phyloP scores from a whole-genome alignment of 2,797 vertebrate species.

The Phaenicophaeus curvirostris region DNA sequence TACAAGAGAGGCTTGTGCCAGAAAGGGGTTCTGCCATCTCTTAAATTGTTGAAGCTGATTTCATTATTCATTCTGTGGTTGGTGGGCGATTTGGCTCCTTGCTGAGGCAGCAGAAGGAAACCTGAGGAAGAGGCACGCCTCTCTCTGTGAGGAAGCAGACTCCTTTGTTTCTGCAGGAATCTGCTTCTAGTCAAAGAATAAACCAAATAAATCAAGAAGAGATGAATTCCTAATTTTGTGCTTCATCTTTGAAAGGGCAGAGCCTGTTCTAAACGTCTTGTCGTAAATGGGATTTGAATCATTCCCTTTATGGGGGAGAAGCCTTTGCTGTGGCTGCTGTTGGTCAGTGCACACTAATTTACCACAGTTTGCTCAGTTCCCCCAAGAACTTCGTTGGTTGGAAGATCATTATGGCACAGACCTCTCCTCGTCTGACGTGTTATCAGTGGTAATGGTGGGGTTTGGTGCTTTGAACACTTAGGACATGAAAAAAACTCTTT shows the following conservation, averaged over 20 bases:
- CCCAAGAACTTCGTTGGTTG: rapidly evolving
- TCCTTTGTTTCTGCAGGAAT: neutral
- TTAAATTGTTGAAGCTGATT: neutral
- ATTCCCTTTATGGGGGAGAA: neutral
- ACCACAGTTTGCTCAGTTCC: rapidly evolving
- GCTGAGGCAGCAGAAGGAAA: neutral
- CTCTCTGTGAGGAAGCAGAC: neutral
- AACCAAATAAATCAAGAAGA: neutral
- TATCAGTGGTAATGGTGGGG: neutral
- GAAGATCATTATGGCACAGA: neutral
- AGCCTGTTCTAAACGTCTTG: neutral
- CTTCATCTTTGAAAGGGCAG: neutral
- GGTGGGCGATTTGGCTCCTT: neutral
- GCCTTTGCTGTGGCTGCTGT: neutral
- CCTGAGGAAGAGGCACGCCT: neutral
- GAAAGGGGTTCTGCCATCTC: neutral
- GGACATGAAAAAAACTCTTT: neutral
- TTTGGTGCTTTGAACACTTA: neutral
- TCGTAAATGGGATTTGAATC: neutral
- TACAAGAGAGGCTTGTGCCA: neutral
- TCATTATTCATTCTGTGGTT: neutral
- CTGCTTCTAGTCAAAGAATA: neutral
- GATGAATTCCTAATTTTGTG: neutral
- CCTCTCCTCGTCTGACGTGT: neutral
- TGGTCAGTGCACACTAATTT: neutral